A percentile compares a stretch with the other conserved stretches of the same genome.
phyloP scores from a whole-genome alignment of 2,888 invertebrate species.

The Liodrosophila aerea region DNA sequence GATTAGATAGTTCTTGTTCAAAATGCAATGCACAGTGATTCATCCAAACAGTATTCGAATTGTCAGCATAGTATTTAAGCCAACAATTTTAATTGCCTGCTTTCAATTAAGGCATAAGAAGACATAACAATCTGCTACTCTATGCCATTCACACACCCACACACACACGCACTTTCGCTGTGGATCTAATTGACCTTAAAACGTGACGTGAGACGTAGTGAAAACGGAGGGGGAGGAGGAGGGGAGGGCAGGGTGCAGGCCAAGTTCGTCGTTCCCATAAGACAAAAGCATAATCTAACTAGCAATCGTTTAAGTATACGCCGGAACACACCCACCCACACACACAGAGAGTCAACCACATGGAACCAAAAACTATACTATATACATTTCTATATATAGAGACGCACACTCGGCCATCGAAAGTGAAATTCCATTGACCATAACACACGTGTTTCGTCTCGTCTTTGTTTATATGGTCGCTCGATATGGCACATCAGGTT shows the following conservation, averaged over 20 bases:
- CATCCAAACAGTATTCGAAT: slow-evolving; percentile 27
- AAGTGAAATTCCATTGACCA: slow-evolving; percentile 64
- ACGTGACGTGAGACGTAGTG: slow-evolving; percentile 50
- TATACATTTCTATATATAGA: slow-evolving; percentile 13
- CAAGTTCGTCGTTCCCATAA: slow-evolving; percentile 37
- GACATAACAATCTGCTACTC: not conserved
- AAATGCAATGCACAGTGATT: slow-evolving; percentile 51
- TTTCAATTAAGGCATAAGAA: slow-evolving; percentile 39
- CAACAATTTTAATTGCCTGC: slow-evolving; percentile 32
- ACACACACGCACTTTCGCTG: slow-evolving; percentile 36
- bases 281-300: slow-evolving; percentile 44
- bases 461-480: slow-evolving; percentile 37
- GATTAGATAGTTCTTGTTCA: slow-evolving; percentile 52
- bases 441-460: slow-evolving; percentile 45
- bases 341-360: slow-evolving; percentile 9
- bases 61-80: not conserved
- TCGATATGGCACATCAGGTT: slow-evolving; percentile 31
- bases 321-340: slow-evolving; percentile 57
- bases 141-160: not conserved
- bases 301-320: slow-evolving; percentile 63
- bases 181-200: slow-evolving; percentile 62
- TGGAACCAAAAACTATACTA: not conserved
- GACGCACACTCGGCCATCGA: slow-evolving; percentile 19
- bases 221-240: slow-evolving; percentile 33
- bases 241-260: slow-evolving; percentile 13